phyloP scores from a whole-genome alignment of 2,797 vertebrate species.

The Babyrousa celebensis region DNA sequence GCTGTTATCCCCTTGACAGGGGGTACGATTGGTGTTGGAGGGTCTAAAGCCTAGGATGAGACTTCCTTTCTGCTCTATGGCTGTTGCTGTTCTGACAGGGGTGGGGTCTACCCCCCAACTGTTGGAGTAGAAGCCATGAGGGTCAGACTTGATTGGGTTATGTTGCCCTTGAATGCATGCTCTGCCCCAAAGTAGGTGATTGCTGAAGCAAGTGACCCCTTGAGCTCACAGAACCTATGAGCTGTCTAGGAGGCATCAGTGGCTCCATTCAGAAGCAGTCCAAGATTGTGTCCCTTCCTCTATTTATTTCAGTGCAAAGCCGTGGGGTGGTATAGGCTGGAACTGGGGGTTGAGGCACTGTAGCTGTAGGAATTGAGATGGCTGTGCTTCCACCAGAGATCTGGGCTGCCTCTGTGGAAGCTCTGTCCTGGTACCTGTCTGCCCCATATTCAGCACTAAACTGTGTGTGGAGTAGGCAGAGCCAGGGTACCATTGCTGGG shows the following conservation, averaged over 20 bases:
- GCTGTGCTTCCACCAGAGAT: background rate
- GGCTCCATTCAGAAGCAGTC: background rate
- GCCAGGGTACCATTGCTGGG: background rate
- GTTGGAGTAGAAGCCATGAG: background rate
- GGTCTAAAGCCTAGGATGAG: background rate
- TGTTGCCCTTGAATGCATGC: background rate
- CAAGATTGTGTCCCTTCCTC: background rate
- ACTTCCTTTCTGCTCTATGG: background rate
- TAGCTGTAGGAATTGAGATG: background rate
- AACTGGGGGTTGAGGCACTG: background rate
- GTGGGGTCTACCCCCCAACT: background rate
- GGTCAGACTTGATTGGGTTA: background rate
- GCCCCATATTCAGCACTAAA: background rate
- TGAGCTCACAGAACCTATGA: background rate
- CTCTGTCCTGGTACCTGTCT: background rate
- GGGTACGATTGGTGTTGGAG: background rate
- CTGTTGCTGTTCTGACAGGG: background rate
- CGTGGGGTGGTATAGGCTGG: background rate
- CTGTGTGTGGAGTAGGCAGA: background rate
- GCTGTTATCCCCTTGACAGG: background rate
- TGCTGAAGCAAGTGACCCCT: background rate
- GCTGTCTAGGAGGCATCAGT: background rate
- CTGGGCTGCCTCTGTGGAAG: background rate
- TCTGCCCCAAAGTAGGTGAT: background rate
- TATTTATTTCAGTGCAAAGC: background rate